Evolutionary conservation across 2,113 vertebrate genomes (phyloP).

Genomic region (Stercorarius parasiticus): DNA sequence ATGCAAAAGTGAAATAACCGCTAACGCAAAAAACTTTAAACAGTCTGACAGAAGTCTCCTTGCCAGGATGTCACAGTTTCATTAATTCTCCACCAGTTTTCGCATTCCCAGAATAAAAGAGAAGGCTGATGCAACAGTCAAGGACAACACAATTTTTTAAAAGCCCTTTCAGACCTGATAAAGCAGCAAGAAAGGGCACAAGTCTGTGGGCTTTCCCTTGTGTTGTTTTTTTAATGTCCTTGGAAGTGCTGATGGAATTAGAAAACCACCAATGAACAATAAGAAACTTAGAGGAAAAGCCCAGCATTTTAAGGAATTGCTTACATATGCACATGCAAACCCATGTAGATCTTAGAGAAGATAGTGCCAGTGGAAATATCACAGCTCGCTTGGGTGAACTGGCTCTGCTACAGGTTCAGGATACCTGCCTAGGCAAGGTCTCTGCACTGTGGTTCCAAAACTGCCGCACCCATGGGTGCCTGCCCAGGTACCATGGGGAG

Average conservation of each 20-base stretch:
- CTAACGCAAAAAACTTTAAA: not conserved
- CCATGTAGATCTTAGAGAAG: not conserved
- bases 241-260: not conserved
- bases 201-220: not conserved
- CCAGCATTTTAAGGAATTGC: not conserved
- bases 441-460: not conserved
- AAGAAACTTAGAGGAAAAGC: not conserved
- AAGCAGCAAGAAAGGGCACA: not conserved
- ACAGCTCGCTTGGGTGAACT: not conserved
- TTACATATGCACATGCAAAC: accelerated
- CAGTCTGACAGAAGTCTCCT: not conserved
- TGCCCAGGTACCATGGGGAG: not conserved
- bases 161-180: not conserved
- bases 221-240: not conserved
- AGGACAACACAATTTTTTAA: not conserved
- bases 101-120: not conserved
- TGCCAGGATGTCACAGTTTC: not conserved
- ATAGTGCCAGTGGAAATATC: not conserved
- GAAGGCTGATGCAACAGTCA: not conserved
- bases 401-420: not conserved
- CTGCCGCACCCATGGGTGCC: not conserved
- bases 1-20: not conserved
- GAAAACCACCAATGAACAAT: not conserved
- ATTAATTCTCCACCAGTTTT: not conserved
- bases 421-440: not conserved